Percentiles rank a stretch among this genome's conserved stretches.
Evolutionary conservation across 2,797 vertebrate species (phyloP).

Genomic region (Balearica regulorum): DNA sequence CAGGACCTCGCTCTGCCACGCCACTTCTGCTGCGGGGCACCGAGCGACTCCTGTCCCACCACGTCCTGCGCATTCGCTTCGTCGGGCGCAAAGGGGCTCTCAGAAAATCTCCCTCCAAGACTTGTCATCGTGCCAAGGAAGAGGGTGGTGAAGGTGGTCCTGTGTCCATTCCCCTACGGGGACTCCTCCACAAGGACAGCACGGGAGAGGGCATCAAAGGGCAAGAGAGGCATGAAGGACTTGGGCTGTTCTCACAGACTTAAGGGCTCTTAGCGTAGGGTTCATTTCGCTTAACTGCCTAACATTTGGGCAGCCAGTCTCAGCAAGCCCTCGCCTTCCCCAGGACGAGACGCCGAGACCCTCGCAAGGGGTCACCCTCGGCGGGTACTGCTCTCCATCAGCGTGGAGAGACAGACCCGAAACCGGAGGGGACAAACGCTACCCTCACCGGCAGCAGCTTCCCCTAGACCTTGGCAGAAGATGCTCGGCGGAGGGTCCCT

Average conservation of each 20-base stretch:
- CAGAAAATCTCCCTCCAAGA: not conserved
- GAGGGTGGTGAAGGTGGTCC: not conserved
- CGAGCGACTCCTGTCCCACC: not conserved
- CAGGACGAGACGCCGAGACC: not conserved
- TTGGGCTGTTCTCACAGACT: not conserved
- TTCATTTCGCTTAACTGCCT: not conserved
- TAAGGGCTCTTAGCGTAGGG: not conserved
- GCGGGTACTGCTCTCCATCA: not conserved
- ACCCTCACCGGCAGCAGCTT: not conserved
- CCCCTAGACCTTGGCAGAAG: not conserved
- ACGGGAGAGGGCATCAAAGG: rapidly evolving
- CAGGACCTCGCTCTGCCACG: not conserved
- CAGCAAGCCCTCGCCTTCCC: not conserved
- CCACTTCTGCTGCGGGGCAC: not conserved
- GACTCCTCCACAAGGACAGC: not conserved
- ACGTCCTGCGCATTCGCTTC: rapidly evolving
- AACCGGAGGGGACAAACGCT: not conserved
- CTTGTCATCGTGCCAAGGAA: not conserved
- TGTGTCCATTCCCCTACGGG: not conserved
- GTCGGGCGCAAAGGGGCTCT: not conserved
- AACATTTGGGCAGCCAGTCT: not conserved
- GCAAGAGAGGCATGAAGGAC: not conserved
- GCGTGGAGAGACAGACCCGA: not conserved
- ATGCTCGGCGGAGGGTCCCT: not conserved
- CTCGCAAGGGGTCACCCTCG: not conserved